Conservation (phyloP, 1,140 invertebrate species). For the Laupala kohalensis region DNA sequence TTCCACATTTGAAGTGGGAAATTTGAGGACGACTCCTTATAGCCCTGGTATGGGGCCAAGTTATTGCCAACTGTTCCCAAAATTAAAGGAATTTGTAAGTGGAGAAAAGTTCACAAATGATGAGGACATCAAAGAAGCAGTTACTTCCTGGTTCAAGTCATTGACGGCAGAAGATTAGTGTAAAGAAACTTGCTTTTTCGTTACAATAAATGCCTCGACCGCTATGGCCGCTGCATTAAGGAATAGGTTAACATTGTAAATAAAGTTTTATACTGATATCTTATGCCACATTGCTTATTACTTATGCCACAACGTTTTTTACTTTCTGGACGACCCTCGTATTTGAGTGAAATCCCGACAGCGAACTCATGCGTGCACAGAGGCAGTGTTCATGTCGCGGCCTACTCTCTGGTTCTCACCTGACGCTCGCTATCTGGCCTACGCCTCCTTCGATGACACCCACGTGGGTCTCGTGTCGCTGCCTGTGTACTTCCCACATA, state of each 20-base stretch:
- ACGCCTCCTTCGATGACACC: background rate
- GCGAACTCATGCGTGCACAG: background rate
- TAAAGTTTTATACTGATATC: background rate
- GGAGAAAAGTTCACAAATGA: too few relatives aligned
- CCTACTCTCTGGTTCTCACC: background rate
- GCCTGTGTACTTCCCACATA: background rate
- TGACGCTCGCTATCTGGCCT: background rate
- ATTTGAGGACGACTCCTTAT: too few relatives aligned
- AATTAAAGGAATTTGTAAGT: too few relatives aligned
- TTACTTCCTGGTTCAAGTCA: too few relatives aligned
- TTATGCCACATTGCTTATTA: background rate
- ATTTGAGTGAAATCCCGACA: background rate
- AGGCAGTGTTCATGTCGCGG: background rate
- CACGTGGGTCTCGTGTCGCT: background rate
- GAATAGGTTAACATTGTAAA: background rate
- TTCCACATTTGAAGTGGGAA: too few relatives aligned
- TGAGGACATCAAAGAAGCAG: too few relatives aligned
- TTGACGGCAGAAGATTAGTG: too few relatives aligned
- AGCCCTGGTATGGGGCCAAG: too few relatives aligned
- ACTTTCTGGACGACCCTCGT: too few relatives aligned
- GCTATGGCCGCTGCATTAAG: background rate
- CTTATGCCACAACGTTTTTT: background rate
- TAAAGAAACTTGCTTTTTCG: too few relatives aligned
- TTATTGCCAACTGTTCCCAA: too few relatives aligned
- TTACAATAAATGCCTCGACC: background rate